Conservation (phyloP, 2,888 invertebrate species). For the Platynereis dumerilii region DNA sequence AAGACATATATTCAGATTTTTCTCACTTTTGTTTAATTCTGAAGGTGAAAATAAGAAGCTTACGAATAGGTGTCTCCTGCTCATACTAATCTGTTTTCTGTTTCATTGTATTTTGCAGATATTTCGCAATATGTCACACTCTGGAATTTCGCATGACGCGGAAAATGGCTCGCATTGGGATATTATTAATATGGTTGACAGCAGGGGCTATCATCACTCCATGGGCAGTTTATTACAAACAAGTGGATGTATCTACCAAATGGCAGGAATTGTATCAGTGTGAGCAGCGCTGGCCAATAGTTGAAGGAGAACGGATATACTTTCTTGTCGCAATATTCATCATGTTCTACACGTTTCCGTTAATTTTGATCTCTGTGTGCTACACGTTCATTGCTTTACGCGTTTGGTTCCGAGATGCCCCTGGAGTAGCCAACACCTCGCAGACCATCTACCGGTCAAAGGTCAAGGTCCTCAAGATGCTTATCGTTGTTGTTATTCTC, state of each 20-base stretch:
- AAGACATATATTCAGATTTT: too few relatives aligned
- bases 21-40: too few relatives aligned
- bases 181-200: constrained; percentile 87
- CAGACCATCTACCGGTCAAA: constrained; percentile 78
- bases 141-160: constrained; percentile 89
- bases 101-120: constrained; percentile 69
- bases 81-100: too few relatives aligned
- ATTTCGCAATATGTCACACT: constrained; percentile 95
- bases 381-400: constrained; percentile 92
- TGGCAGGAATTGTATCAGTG: constrained; percentile 38
- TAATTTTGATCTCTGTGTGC: constrained; percentile 88
- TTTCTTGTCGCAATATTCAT: constrained; percentile 88
- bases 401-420: constrained; percentile 85
- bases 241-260: constrained; percentile 19
- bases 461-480: constrained; percentile 93
- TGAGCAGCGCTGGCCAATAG: constrained; percentile 67
- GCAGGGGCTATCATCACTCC: constrained; percentile 85
- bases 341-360: constrained; percentile 88
- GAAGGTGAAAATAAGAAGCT: too few relatives aligned
- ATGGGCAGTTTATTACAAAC: constrained; percentile 88
- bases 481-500: constrained; percentile 89
- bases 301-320: constrained; percentile 70
- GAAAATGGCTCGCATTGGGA: constrained; percentile 84
- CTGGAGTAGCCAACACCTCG: constrained; percentile 76
- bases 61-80: too few relatives aligned